Conservation (phyloP, 2,888 invertebrate species). For the Xanthia togata region DNA sequence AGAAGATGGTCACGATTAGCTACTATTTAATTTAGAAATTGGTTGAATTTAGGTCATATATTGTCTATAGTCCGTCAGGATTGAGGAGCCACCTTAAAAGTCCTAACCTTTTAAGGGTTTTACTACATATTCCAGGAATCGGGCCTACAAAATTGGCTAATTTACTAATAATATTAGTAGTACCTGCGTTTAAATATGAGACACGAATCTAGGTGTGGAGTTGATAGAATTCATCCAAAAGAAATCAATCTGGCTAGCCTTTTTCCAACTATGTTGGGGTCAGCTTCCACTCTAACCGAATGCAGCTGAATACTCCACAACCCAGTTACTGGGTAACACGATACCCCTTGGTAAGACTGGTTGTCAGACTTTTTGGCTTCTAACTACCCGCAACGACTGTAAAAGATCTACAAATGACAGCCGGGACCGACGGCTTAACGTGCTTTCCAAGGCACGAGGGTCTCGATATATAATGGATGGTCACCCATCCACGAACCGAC, state of each 20-base stretch:
- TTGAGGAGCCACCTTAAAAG: too few species aligned
- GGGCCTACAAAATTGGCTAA: too few species aligned
- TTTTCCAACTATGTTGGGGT: background rate
- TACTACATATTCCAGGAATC: too few species aligned
- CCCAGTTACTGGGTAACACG: background rate
- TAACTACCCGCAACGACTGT: background rate
- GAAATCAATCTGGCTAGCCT: background rate
- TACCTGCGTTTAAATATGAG: too few species aligned
- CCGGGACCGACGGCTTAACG: background rate
- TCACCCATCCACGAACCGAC: background rate
- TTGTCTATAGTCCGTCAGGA: too few species aligned
- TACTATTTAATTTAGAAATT: conserved; percentile 9
- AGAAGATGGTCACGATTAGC: background rate
- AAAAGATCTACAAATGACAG: background rate
- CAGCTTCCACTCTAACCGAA: too few species aligned
- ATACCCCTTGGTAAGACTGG: background rate
- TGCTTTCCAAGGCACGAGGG: background rate
- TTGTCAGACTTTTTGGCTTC: background rate
- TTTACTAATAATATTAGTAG: too few species aligned
- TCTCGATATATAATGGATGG: background rate
- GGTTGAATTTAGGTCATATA: too few species aligned
- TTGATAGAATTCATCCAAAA: background rate
- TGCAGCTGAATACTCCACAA: background rate
- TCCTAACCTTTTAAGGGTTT: too few species aligned
- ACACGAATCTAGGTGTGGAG: background rate